phyloP scores from a whole-genome alignment of 2,888 invertebrate genomes.

The Lordiphosa andalusiaca region DNA sequence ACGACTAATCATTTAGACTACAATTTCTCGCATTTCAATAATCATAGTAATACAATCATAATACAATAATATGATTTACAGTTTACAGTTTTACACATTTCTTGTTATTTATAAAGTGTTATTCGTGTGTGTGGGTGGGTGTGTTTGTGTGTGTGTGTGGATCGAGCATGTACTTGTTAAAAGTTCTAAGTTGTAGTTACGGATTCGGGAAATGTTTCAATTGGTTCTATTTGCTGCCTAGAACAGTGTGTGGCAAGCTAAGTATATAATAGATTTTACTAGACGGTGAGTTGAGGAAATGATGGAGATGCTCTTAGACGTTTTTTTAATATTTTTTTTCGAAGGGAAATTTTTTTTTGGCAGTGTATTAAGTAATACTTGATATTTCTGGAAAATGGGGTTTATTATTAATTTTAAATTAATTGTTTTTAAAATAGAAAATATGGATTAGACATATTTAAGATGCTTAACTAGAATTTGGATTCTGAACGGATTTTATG shows the following conservation, averaged over 20 bases:
- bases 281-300: constrained; percentile 22
- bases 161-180: constrained; percentile 30
- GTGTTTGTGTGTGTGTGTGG: constrained; percentile 13
- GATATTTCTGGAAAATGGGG: constrained; percentile 39
- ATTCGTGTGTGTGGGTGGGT: no score
- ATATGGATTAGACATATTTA: no score
- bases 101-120: no score
- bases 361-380: constrained; percentile 53
- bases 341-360: constrained; percentile 25
- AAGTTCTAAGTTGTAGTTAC: constrained; percentile 48
- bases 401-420: not conserved
- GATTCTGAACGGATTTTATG: no score
- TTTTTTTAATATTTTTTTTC: not conserved
- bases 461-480: no score
- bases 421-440: no score
- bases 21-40: constrained; percentile 44
- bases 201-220: constrained; percentile 4
- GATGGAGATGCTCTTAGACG: constrained; percentile 22
- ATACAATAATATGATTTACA: constrained; percentile 65
- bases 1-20: constrained; percentile 70
- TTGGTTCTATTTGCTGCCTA: constrained; percentile 26
- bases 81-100: constrained; percentile 58
- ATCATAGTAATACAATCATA: constrained; percentile 61
- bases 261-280: constrained; percentile 29
- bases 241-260: constrained; percentile 7